Evolutionary conservation across 2,888 invertebrate species (phyloP).

Genomic region (Eristalis tenax): DNA sequence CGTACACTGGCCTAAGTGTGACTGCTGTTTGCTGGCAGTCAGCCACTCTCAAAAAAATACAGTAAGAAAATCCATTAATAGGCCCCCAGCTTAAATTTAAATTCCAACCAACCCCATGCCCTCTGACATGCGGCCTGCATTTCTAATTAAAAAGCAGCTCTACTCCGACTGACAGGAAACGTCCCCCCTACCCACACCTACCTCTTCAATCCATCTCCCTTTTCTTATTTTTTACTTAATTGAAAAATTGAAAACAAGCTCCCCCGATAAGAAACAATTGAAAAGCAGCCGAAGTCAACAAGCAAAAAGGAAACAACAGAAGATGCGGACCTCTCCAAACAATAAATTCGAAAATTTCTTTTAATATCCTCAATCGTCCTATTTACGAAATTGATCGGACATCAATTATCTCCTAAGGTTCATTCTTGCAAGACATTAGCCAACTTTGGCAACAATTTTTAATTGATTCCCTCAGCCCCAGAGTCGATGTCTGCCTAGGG

Average conservation of each 20-base stretch:
- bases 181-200: neutral
- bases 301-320: neutral
- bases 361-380: conserved; percentile 17
- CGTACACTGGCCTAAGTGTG: too few species aligned
- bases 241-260: neutral
- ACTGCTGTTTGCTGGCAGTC: too few species aligned
- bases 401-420: conserved; percentile 37
- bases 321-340: neutral
- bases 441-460: conserved; percentile 46
- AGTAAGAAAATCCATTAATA: too few species aligned
- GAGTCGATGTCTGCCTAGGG: conserved; percentile 29
- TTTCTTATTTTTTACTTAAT: neutral
- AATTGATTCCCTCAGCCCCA: conserved; percentile 48
- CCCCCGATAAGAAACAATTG: neutral
- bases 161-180: neutral
- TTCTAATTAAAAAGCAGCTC: neutral
- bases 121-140: neutral
- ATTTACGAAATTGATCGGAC: conserved; percentile 39
- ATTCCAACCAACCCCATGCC: neutral
- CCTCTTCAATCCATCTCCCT: too few species aligned
- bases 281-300: conserved; percentile 39
- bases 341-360: neutral
- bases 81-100: neutral
- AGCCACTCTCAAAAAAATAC: too few species aligned
- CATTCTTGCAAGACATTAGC: conserved; percentile 5